These are phyloP conservation scores for Ptilonorhynchus violaceus DNA, from an alignment of 2,113 vertebrate genomes.

Conservation along the genomic window DNA sequence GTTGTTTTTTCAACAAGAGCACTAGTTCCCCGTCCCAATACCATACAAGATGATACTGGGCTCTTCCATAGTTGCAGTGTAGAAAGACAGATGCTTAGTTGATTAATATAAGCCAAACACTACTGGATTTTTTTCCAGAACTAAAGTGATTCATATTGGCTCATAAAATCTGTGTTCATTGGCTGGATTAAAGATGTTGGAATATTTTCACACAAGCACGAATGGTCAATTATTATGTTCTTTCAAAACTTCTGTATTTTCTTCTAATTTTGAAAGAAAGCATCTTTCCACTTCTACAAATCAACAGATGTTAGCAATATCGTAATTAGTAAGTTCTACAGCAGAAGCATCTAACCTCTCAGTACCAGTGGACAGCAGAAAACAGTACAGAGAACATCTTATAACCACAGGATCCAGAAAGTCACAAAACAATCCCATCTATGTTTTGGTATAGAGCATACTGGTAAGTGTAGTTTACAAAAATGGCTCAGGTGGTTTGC, in stretches of 20 bases:
- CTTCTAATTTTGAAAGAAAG: not conserved
- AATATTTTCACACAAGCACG: not conserved
- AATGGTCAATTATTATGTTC: not conserved
- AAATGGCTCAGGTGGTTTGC: not conserved
- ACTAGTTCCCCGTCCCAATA: not conserved
- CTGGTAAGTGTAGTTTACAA: rapidly evolving
- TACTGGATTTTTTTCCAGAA: not conserved
- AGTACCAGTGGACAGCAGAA: not conserved
- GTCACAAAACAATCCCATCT: not conserved
- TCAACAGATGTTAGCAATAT: not conserved
- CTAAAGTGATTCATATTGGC: not conserved
- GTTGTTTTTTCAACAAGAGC: not conserved
- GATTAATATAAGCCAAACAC: not conserved
- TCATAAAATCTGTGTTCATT: not conserved
- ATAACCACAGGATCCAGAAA: not conserved
- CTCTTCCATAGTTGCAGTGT: rapidly evolving
- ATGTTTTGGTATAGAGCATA: not conserved
- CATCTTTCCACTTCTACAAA: not conserved
- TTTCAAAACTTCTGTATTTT: not conserved
- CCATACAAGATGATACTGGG: rapidly evolving
- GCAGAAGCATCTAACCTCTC: not conserved
- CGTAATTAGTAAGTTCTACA: not conserved
- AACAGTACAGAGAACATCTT: not conserved
- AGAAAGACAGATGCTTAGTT: not conserved
- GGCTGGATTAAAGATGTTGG: not conserved